These are phyloP conservation scores for Nerophis lumbriciformis DNA, from an alignment of 2,113 vertebrate species.

Conservation along the genomic window DNA sequence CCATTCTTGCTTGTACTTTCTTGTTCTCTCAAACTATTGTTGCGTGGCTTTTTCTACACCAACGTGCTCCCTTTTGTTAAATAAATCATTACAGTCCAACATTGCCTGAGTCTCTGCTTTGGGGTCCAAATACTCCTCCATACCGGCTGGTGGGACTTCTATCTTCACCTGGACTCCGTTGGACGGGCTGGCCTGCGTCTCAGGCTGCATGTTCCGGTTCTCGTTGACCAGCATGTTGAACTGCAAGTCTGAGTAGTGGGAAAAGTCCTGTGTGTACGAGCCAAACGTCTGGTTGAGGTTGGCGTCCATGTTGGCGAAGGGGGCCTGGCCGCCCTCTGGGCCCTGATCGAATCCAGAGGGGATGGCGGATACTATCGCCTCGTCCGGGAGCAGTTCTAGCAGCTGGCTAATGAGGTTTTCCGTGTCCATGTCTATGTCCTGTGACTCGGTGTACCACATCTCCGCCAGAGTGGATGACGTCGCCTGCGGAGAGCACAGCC, in stretches of 20 bases:
- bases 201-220: constrained; percentile 34
- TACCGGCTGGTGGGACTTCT: constrained; percentile 17
- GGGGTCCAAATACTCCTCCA: too few species aligned
- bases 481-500: constrained; percentile 9
- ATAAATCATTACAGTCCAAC: too few species aligned
- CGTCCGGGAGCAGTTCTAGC: constrained; percentile 32
- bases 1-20: too few species aligned
- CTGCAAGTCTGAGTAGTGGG: constrained; percentile 58
- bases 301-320: constrained; percentile 24
- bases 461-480: constrained; percentile 12
- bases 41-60: too few species aligned
- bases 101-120: too few species aligned
- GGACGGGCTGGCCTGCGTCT: constrained; percentile 31
- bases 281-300: constrained; percentile 40
- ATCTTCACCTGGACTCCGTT: constrained; percentile 59
- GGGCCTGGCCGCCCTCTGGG: constrained; percentile 13
- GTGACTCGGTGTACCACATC: constrained; percentile 18
- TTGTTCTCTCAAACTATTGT: too few species aligned
- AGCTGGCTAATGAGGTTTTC: constrained; percentile 38
- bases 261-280: constrained; percentile 43
- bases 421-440: constrained; percentile 19
- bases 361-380: background rate
- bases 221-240: constrained; percentile 64
- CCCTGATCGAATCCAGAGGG: constrained; percentile 12
- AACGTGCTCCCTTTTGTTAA: too few species aligned